These are phyloP conservation scores for Synanthedon vespiformis DNA, from an alignment of 2,888 invertebrate species.

Conservation along the genomic window DNA sequence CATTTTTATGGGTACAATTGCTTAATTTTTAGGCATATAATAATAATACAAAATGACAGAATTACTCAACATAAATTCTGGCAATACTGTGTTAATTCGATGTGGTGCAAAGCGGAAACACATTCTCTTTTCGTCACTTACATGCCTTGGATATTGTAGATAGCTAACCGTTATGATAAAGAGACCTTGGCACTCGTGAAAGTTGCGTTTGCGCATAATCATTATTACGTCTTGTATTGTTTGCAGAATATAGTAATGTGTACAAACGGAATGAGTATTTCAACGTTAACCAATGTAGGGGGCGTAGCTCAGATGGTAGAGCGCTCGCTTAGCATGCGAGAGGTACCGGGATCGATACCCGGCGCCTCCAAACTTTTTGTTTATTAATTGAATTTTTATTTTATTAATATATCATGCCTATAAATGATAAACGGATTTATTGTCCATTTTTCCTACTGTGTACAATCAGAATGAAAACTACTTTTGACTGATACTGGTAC, in stretches of 20 bases:
- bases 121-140: not conserved
- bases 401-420: no score
- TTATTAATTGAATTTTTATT: no score
- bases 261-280: not conserved
- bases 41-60: no score
- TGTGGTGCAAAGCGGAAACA: not conserved
- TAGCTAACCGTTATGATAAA: conserved; percentile 11
- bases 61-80: no score
- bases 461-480: no score
- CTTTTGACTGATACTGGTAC: no score
- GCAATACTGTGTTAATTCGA: no score
- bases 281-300: conserved; percentile 18
- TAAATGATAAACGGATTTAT: no score
- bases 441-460: no score
- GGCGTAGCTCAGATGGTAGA: conserved; percentile 72
- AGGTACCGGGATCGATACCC: conserved; percentile 70
- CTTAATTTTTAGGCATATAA: no score
- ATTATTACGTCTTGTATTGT: conserved; percentile 4
- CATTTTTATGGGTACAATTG: no score
- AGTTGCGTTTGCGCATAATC: conserved; percentile 8
- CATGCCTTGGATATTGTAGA: not conserved
- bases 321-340: conserved; percentile 71
- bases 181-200: conserved; percentile 11
- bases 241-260: not conserved
- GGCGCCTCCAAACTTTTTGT: conserved; percentile 46